Base-by-base conservation (phyloP, 2,113 vertebrate genomes). In the Leuciscus idus region DNA sequence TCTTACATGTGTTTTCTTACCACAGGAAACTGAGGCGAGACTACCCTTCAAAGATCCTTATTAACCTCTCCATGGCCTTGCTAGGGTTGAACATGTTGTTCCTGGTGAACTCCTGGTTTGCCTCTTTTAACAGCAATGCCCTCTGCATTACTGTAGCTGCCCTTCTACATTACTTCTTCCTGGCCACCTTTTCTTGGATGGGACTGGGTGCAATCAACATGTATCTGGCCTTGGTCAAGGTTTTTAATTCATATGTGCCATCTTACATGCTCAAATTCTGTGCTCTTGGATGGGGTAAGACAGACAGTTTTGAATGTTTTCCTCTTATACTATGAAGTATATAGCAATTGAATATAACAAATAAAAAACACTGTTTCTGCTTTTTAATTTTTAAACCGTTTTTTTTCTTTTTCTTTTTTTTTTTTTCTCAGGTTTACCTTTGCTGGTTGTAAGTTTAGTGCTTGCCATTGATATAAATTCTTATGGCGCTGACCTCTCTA, bases 111-210 rank as follows among this genome's bases (percentile, higher is more conserved):
- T 92, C 96, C 39, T 98, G 96, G 96, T 89, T 97, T 36, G 91
- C 96, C 0, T 95, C 94, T 0, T 96, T 97, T 87, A 88, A 91
- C 76, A 92, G 74, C 85, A 89, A 84, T 0, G 90, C 89, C 13
- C 91, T 98, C 46, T 98, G 97, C 82, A 91, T 98, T 30, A 39
- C 90, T 0, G 88, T 93, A 2, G 96, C 95, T 0, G 90, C 90
- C 3, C 8, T 85, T 1, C 94, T 97, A 8, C 97, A 97, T 84
- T 99, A 96, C 88, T 98, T 96, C 88, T 90, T 98, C 75, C 87
- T 99, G 9, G 95, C 95, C 1, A 95, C 97, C 36, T 97, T 98
- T 91, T 95, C 94, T 0, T 98, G 97, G 97, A 98, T 98, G 97
- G 96, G 94, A 43, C 90, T 99, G 82, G 96, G 97, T 87, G 96